Evolutionary conservation across 2,113 vertebrate species (phyloP), one percentile per base, ranked within the genome.

Genomic region (Tenebrosternarchus preto): DNA sequence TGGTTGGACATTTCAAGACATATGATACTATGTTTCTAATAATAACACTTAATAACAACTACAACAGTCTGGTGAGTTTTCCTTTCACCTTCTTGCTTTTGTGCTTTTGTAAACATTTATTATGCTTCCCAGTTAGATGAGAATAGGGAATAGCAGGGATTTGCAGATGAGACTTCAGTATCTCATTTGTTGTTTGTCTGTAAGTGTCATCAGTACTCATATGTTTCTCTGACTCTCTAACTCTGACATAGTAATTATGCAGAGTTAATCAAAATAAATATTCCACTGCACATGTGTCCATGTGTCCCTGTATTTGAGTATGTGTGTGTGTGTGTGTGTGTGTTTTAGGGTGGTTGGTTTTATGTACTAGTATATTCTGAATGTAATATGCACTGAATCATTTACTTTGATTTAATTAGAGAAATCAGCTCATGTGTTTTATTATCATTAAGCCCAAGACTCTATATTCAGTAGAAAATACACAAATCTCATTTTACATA

Each of bases 171-270:
- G 19, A 8, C 67, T 77, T 31, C 16, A 11, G 31, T 55, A 46
- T 77, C 24, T 60, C 53, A 50, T 66, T 56, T 7, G 59, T 74
- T 33, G 33, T 77, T 77, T 24, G 20, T 24, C 27, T 71, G 27
- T 82, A 20, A 55, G 24, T 70, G 46, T 39, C 50, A 56, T 64
- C 64, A 63, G 80, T 39, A 75, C 20, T 81, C 31, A 68, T 50
- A 66, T 31, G 27, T 72, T 76, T 69, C 29, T 73, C 27, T 53
- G 72, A 73, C 70, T 31, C 67, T 72, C 55, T 46, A 6, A 46
- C 24, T 24, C 43, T 74, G 55, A 81, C 63, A 81, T 74, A 53
- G 61, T 75, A 78, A 84, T 84, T 81, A 84, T 61, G 68, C 68
- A n/a, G 31, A 46, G 25, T 29, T 71, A 78, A 78, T 84, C 71